phyloP scores from a whole-genome alignment of 2,113 vertebrate genomes.

The Labeo catla region DNA sequence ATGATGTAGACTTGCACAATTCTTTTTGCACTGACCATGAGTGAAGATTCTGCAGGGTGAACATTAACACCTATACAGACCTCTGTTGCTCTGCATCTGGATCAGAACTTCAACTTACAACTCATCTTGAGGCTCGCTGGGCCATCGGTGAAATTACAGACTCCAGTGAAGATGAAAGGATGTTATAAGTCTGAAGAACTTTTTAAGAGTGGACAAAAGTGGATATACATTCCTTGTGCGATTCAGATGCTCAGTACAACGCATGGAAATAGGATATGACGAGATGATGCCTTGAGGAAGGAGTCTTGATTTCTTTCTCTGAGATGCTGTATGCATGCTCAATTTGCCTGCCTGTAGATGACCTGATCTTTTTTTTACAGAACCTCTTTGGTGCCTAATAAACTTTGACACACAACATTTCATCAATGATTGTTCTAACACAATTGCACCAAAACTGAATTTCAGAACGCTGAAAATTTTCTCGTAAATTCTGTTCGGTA shows the following conservation, averaged over 20 bases:
- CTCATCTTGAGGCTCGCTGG: background rate
- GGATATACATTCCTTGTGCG: slow-evolving; percentile 7
- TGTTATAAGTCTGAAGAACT: background rate
- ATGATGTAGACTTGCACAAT: slow-evolving; percentile 31
- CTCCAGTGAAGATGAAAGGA: background rate
- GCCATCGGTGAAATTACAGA: background rate
- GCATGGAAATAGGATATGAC: slow-evolving; percentile 24
- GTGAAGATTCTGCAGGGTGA: background rate
- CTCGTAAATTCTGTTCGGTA: background rate
- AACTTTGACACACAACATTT: background rate
- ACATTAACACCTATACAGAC: background rate
- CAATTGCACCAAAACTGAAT: background rate
- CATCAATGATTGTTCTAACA: background rate
- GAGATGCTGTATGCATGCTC: slow-evolving; percentile 22
- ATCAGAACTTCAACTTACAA: slow-evolving; percentile 9
- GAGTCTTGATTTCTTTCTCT: slow-evolving; percentile 10
- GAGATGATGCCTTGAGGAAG: slow-evolving; percentile 31
- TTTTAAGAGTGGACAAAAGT: background rate
- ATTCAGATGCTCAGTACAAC: slow-evolving; percentile 1
- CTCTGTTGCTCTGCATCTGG: background rate
- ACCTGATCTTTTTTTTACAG: slow-evolving; percentile 9
- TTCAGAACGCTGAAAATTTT: background rate
- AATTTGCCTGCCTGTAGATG: slow-evolving; percentile 22
- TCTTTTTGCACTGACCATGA: slow-evolving; percentile 51
- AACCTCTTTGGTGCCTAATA: slow-evolving; percentile 33